Evolutionary conservation across 2,113 vertebrate species (phyloP), one percentile per base, ranked within the genome.

Genomic region (Phalacrocorax aristotelis): DNA sequence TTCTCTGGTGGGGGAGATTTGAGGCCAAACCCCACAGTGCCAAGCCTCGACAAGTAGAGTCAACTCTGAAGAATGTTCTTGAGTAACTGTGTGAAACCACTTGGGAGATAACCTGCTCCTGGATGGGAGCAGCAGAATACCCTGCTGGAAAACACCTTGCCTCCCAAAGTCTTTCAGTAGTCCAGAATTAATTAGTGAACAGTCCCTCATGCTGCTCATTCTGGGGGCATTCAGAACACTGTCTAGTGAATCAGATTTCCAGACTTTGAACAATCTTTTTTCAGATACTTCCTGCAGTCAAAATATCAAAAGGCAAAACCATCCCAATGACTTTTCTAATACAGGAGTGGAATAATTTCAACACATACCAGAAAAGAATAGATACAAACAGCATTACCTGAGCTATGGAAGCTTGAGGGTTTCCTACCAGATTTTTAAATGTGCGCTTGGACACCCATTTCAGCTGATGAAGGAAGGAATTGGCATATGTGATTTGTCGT

Each of bases 321-420:
- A 46, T 52, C 21, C 48, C 48, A 23, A 5, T 9, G 30, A 36
- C 6, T 51, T 55, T 25, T 29, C 25, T 57, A 54, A 60, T 26
- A 36, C 13, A 62, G 26, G 10, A 75, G 16, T 14, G 2, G 22
- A 79, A 52, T 21, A 72, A 72, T 93, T 52, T 74, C 79, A 69
- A 11, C 0, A 0, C 68, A 38, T 13, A 55, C 13, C 12, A 42
- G 61, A n/a, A 62, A n/a, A 72, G 11, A 11, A 9, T 10, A 62
- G 52, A 32, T 10, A 30, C 1, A 34, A 64, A 46, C 6, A 55
- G 8, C 3, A 0, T 98, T 97, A 99, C 99, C 99, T 99, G 99
- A 64, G 99, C 99, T n/a, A 99, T 21, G 21, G 99, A 99, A 29
- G 99, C 99, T 97, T 99, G 99, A 11, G 99, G 99, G 87, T 99